These are phyloP conservation scores for Hemibagrus guttatus DNA, from an alignment of 2,797 vertebrate species.

Conservation along the genomic window DNA sequence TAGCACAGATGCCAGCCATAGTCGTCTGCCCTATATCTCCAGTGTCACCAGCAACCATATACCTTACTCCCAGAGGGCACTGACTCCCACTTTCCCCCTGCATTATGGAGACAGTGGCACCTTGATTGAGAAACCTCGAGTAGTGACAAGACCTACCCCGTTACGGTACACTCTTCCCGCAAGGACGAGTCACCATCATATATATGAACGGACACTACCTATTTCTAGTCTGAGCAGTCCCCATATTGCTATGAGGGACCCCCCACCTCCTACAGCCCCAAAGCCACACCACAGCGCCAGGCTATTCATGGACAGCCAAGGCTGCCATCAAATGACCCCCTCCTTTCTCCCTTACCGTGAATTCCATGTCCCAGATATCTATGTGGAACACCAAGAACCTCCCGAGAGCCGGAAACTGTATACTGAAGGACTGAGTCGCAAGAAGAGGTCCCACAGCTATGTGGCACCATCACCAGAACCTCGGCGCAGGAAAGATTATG, in stretches of 20 bases:
- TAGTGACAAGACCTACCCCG: conserved; percentile 64
- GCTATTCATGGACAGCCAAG: conserved; percentile 73
- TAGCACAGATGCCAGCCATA: conserved; percentile 64
- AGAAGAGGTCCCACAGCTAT: conserved; percentile 71
- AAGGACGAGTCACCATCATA: conserved; percentile 70
- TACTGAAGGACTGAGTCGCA: conserved; percentile 68
- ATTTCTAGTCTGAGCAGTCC: conserved; percentile 80
- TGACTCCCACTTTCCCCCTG: conserved; percentile 69
- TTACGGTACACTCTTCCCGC: conserved; percentile 73
- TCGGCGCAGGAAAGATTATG: conserved; percentile 66
- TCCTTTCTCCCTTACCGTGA: conserved; percentile 72
- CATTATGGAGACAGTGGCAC: conserved; percentile 66
- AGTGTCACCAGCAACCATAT: conserved; percentile 76
- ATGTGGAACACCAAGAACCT: conserved; percentile 71
- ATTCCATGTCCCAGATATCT: conserved; percentile 78
- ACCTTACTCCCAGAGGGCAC: conserved; percentile 66
- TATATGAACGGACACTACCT: conserved; percentile 74
- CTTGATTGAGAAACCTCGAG: conserved; percentile 70
- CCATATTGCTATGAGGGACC: conserved; percentile 77
- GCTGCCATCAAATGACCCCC: conserved; percentile 67
- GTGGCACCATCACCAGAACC: conserved; percentile 66
- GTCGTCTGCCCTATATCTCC: conserved; percentile 74
- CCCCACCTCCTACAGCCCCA: conserved; percentile 50
- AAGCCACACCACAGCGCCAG: conserved; percentile 64
- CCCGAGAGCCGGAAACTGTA: conserved; percentile 69